Evolutionary conservation across 1,140 invertebrate genomes (phyloP), one percentile per base, ranked within the genome.

Genomic region (Zaprionus davidi): DNA sequence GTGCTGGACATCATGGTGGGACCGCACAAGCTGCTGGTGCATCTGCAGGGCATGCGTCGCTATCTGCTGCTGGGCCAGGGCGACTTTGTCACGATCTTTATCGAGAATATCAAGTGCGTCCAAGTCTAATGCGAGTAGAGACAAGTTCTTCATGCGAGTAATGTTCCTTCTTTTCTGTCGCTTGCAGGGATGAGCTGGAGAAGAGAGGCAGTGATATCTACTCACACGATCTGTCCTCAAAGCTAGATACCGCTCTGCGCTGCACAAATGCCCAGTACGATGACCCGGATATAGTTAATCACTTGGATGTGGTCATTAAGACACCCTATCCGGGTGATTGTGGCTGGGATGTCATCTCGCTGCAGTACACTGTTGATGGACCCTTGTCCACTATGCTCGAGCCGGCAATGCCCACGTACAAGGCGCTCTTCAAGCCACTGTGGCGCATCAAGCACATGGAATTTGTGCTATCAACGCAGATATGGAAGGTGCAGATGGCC

Each of bases 401-500:
- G 68, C 96, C 96, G 12, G 96, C 97, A 51, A 96, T 96, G 81
- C 96, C 97, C 87, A 96, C 95, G 26, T 99, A 99, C 94, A 95
- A 97, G 81, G 95, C 96, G 64, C 95, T 99, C 12, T 99, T 99
- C 93, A 97, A 97, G 90, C 96, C 97, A 34, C 93, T 99, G 56
- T 99, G 98, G 98, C 95, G 97, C 82, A 96, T 97, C 28, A 99
- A 99, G 93, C 94, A 98, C 75, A 98, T 99, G 95, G 98, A 99
- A 93, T 97, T 97, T 90, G 95, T 97, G 55, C 93, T 99, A 55
- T 95, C 96, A 31, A 95, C 96, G 41, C 92, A 92, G 68, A 96
- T 98, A 78, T 98, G 98, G 96, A 97, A 97, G 88, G 95, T 96
- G 82, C 97, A 98, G 93, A 96, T 96, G 78, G 96, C 95, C 36